These are phyloP conservation scores for Balaeniceps rex DNA, from an alignment of 2,113 vertebrate genomes.

Conservation along the genomic window DNA sequence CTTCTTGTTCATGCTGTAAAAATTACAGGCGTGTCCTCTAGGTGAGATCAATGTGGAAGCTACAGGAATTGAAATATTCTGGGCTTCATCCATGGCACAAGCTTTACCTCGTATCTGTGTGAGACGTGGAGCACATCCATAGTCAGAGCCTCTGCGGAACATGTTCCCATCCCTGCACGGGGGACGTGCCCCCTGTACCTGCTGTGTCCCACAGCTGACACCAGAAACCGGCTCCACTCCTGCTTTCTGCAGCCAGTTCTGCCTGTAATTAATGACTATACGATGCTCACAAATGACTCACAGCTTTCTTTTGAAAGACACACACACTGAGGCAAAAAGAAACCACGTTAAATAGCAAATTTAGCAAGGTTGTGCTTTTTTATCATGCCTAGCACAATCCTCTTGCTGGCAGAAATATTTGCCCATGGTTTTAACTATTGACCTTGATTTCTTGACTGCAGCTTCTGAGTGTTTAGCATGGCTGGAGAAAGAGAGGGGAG, in stretches of 20 bases:
- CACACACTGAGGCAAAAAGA: neutral
- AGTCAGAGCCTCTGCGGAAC: neutral
- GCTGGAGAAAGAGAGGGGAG: neutral
- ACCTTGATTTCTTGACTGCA: neutral
- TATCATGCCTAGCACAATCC: neutral
- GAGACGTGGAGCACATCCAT: neutral
- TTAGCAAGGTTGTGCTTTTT: neutral
- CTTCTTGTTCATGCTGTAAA: neutral
- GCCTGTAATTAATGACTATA: neutral
- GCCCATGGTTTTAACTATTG: neutral
- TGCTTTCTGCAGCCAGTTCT: neutral
- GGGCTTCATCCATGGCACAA: neutral
- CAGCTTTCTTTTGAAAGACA: neutral
- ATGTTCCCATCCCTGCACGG: fast-evolving
- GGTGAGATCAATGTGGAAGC: neutral
- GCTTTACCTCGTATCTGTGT: neutral
- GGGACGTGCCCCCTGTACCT: too few species aligned
- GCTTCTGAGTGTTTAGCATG: neutral
- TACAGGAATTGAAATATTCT: neutral
- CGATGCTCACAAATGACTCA: neutral
- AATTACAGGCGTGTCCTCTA: neutral
- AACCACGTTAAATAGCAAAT: neutral
- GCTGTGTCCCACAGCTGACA: neutral
- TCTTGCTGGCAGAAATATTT: neutral
- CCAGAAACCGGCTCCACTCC: neutral